Conservation (phyloP, 1,140 invertebrate genomes). For the Radopholus similis region DNA sequence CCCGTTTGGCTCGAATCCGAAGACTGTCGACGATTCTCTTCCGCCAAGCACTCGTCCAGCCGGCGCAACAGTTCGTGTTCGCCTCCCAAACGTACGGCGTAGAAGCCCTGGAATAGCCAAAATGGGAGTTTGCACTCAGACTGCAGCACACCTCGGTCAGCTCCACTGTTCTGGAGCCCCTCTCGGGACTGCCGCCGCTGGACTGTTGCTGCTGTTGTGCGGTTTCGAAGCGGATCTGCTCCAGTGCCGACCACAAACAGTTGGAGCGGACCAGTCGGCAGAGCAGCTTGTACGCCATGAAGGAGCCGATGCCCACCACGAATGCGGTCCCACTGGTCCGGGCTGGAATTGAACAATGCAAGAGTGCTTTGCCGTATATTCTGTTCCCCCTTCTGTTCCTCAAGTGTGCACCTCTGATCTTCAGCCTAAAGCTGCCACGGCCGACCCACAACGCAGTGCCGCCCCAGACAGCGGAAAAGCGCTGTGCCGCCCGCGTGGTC, state of each 20-base stretch:
- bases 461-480: neutral
- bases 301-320: conserved; percentile 12
- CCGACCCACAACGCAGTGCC: neutral
- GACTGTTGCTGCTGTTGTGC: neutral
- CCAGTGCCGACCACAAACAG: conserved; percentile 7
- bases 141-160: neutral
- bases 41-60: neutral
- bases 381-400: too few species aligned
- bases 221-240: neutral
- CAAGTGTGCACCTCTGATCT: neutral
- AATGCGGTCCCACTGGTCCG: conserved; percentile 16
- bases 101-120: conserved; percentile 8
- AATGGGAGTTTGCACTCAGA: neutral
- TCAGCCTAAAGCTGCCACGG: neutral
- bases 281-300: conserved; percentile 17
- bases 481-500: neutral
- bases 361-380: neutral
- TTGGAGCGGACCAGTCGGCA: conserved; percentile 7
- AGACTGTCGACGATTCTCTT: neutral
- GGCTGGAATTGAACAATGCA: neutral
- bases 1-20: neutral
- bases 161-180: neutral
- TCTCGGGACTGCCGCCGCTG: neutral
- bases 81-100: conserved; percentile 12
- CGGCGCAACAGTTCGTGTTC: conserved; percentile 2